A percentile compares a stretch with the other conserved stretches of the same genome.
Evolutionary conservation across 2,888 invertebrate species (phyloP).

Genomic region (Agriotes lineatus): DNA sequence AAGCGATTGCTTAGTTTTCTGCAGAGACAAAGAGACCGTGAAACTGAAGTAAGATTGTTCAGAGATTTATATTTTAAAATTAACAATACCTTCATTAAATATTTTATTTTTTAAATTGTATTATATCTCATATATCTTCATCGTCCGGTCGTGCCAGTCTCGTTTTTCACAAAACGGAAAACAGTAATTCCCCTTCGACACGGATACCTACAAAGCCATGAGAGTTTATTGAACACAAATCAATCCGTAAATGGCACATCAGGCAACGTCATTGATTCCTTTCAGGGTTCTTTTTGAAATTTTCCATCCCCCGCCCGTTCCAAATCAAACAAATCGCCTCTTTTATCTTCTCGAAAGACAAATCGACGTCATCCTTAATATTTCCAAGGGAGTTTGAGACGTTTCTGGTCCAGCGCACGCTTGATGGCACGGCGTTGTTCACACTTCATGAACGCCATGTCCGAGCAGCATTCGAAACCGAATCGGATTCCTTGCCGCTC

Average conservation of each 20-base stretch:
- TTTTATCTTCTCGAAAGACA: conserved; percentile 15
- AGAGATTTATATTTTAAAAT: too few species aligned
- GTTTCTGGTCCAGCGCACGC: conserved; percentile 21
- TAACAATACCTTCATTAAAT: too few species aligned
- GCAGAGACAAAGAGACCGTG: too few species aligned
- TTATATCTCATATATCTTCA: too few species aligned
- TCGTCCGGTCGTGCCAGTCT: too few species aligned
- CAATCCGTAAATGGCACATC: conserved; percentile 4
- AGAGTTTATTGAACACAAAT: not conserved
- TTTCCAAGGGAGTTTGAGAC: conserved; percentile 22
- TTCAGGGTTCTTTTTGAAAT: not conserved
- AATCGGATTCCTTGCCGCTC: conserved; percentile 6
- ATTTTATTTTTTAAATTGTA: too few species aligned
- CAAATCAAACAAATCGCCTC: conserved; percentile 8
- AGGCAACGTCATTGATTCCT: not conserved
- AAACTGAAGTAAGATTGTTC: too few species aligned
- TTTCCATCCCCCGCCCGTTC: not conserved
- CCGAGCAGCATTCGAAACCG: conserved; percentile 4
- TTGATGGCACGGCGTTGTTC: conserved; percentile 26
- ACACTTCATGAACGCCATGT: conserved; percentile 26
- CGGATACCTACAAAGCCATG: not conserved
- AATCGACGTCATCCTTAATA: conserved; percentile 24
- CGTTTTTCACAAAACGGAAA: too few species aligned
- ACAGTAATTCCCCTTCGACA: not conserved
- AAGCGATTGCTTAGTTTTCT: too few species aligned